Conservation (phyloP, 2,797 vertebrate genomes). For the Pteronotus mesoamericanus region DNA sequence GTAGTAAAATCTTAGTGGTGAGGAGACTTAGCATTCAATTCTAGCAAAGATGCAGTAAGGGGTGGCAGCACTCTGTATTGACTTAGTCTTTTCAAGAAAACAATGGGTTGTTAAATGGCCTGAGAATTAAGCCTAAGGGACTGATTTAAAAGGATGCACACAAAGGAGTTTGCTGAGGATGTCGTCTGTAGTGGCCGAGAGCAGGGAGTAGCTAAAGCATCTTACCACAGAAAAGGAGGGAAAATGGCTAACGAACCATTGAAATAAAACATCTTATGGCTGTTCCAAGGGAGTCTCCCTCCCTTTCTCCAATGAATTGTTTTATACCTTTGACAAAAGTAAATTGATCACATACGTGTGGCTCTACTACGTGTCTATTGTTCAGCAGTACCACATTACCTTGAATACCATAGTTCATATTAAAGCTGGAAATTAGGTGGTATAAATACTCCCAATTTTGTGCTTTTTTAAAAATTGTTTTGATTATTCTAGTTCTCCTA, state of each 20-base stretch:
- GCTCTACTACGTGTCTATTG: neutral
- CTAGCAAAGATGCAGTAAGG: neutral
- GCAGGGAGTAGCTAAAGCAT: neutral
- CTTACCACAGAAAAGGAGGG: neutral
- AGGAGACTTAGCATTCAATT: neutral
- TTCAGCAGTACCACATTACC: neutral
- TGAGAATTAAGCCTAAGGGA: neutral
- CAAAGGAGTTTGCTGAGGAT: neutral
- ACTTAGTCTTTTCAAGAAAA: neutral
- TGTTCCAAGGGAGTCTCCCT: neutral
- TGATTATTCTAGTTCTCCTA: neutral
- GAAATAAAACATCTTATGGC: neutral
- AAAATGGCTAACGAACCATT: neutral
- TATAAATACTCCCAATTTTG: neutral
- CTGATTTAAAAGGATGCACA: neutral
- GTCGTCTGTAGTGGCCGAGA: fast-evolving
- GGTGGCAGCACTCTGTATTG: neutral
- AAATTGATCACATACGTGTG: neutral
- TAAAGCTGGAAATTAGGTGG: neutral
- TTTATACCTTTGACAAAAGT: neutral
- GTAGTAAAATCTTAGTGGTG: neutral
- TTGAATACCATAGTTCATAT: neutral
- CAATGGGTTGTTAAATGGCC: no score
- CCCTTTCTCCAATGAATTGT: neutral
- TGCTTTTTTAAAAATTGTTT: neutral